Evolutionary conservation across 2,113 vertebrate species (phyloP), one percentile per base, ranked within the genome.

Genomic region (Falco punctatus): DNA sequence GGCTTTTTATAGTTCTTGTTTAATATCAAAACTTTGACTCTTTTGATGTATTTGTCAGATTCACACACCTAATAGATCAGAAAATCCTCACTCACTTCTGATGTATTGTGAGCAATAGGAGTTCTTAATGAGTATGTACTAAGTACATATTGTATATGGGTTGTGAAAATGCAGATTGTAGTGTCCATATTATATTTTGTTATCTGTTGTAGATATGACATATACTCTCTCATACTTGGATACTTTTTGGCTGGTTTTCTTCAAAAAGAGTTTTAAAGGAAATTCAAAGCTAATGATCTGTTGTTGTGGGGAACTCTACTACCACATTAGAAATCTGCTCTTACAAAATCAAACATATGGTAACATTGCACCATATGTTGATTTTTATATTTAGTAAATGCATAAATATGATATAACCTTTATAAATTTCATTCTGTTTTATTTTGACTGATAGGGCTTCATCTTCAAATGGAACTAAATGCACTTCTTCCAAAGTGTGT

Each of bases 361-460:
- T 87, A 92, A 85, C 91, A 73, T 89, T 95, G 96, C 54, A 85
- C 94, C 96, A 95, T 97, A 95, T 97, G 97, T 77, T 95, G 62
- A 69, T 84, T 96, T 97, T 95, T 97, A 94, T 96, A 94, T 95
- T 97, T 92, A 95, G 96, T 79, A 97, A 96, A 91, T 4, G 89
- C 89, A 95, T 94, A 95, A 94, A 96, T 94, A 90, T 69, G 83
- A 95, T 89, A 89, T 87, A 94, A 95, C 91, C 87, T 96, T 96
- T 92, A 69, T 91, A 91, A 91, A 61, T 61, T 95, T 64, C 2
- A 55, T 89, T 94, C 88, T 14, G 64, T 92, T 94, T 89, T 88
- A 88, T 94, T 97, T 93, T 94, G 94, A 91, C 51, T 62, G 65
- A 81, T 92, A 52, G 32, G 27, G 19, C 40, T 83, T 90, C 16